Percentiles rank a stretch among this genome's conserved stretches.
Evolutionary conservation across 2,113 vertebrate species (phyloP).

Genomic region (Dicrurus megarhynchus): DNA sequence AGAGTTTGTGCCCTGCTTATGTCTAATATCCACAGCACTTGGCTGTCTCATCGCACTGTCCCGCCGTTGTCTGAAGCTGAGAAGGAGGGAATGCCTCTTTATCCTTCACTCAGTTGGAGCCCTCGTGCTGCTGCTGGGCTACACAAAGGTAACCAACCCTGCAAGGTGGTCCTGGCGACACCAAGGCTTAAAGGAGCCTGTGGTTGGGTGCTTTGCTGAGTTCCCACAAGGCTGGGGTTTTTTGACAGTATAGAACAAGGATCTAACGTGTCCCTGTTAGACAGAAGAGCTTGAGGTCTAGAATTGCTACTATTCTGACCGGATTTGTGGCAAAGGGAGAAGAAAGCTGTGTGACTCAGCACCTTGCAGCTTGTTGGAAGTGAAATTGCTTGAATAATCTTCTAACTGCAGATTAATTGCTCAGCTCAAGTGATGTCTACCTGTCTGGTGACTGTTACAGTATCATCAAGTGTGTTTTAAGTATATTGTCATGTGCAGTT

Average conservation of each 20-base stretch:
- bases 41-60: not conserved
- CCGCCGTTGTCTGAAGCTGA: not conserved
- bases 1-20: not conserved
- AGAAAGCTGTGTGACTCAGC: not conserved
- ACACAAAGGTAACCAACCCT: not conserved
- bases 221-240: not conserved
- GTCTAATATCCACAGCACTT: not conserved
- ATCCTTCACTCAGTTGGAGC: not conserved
- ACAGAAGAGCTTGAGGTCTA: not conserved
- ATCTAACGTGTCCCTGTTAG: not conserved
- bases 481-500: not conserved
- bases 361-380: not conserved
- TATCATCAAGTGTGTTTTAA: not conserved
- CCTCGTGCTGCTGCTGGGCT: accelerated
- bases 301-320: not conserved
- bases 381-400: not conserved
- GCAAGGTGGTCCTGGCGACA: not conserved
- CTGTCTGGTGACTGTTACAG: not conserved
- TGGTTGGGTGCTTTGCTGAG: not conserved
- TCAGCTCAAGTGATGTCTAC: not conserved
- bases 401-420: not conserved
- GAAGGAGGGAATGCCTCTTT: not conserved
- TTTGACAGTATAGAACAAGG: not conserved
- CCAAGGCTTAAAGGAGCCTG: not conserved
- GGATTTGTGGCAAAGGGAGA: not conserved